Conservation (phyloP, 2,888 invertebrate genomes). For the Pristionchus entomophagus region DNA sequence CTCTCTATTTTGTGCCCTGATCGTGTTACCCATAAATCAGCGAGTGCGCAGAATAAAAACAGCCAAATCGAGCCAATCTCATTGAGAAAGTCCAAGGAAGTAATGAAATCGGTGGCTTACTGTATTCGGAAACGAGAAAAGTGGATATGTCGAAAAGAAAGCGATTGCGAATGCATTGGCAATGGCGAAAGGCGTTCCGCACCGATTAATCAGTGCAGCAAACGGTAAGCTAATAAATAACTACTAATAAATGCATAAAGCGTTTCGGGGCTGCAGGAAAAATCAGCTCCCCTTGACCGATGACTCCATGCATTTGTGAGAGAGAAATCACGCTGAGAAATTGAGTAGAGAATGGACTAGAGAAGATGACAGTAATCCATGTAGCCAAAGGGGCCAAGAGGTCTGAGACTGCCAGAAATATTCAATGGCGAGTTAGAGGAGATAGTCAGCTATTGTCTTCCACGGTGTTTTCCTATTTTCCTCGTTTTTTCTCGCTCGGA, state of each 20-base stretch:
- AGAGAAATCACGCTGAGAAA: neutral
- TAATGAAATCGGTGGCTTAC: neutral
- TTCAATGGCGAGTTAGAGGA: neutral
- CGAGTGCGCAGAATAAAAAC: no score
- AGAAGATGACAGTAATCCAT: neutral
- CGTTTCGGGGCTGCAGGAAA: no score
- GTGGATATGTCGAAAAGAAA: constrained; percentile 1
- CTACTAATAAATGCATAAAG: no score
- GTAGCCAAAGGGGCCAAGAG: neutral
- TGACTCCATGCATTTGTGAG: neutral
- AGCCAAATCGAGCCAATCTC: no score
- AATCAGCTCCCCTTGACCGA: no score
- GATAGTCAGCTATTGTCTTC: constrained; percentile 1
- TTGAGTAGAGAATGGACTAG: neutral
- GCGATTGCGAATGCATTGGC: neutral
- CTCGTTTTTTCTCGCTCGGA: no score
- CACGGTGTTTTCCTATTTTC: constrained; percentile 1
- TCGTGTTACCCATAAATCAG: no score
- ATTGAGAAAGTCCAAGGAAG: no score
- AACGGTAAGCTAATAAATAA: no score
- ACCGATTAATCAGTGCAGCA: neutral
- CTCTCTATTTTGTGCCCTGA: no score
- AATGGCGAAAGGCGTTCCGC: neutral
- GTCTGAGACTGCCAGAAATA: no score
- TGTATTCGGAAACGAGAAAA: constrained; percentile 9